Percentiles rank a stretch among this genome's conserved stretches.
Evolutionary conservation across 2,797 vertebrate genomes (phyloP).

Genomic region (Ptychobarbus kaznakovi): DNA sequence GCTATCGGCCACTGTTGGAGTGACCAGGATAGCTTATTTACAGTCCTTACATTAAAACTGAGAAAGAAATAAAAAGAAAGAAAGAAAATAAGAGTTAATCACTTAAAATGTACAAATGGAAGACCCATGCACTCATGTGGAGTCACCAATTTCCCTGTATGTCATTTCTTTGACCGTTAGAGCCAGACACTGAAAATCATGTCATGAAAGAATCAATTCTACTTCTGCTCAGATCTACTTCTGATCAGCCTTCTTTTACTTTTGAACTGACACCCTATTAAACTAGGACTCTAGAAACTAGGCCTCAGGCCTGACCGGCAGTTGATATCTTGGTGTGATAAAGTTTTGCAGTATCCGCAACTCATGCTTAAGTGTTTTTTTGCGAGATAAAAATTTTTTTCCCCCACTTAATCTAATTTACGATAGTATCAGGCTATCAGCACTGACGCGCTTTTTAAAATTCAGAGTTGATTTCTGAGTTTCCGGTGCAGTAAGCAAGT

Average conservation of each 20-base stretch:
- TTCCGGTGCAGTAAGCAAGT: conserved; percentile 21
- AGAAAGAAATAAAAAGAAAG: not conserved
- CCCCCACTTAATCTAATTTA: conserved; percentile 2
- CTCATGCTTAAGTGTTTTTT: conserved; percentile 17
- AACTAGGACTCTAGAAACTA: not conserved
- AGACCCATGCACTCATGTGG: not conserved
- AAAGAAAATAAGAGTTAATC: not conserved
- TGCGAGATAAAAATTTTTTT: not conserved
- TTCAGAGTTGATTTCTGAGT: conserved; percentile 15
- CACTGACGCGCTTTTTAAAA: conserved; percentile 4
- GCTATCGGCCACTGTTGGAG: not conserved
- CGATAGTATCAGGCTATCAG: conserved; percentile 10
- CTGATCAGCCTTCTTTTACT: not conserved
- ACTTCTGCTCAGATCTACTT: not conserved
- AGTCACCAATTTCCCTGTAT: not conserved
- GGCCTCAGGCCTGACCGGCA: not conserved
- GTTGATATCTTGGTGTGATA: not conserved
- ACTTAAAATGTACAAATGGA: not conserved
- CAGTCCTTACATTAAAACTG: not conserved
- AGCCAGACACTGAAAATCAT: conserved; percentile 8
- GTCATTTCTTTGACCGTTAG: not conserved
- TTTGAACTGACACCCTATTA: not conserved
- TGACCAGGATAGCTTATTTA: not conserved
- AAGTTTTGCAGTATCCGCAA: not conserved
- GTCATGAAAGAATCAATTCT: not conserved